Base-by-base conservation (phyloP, 2,797 vertebrate species). In the Danio kyathit region DNA sequence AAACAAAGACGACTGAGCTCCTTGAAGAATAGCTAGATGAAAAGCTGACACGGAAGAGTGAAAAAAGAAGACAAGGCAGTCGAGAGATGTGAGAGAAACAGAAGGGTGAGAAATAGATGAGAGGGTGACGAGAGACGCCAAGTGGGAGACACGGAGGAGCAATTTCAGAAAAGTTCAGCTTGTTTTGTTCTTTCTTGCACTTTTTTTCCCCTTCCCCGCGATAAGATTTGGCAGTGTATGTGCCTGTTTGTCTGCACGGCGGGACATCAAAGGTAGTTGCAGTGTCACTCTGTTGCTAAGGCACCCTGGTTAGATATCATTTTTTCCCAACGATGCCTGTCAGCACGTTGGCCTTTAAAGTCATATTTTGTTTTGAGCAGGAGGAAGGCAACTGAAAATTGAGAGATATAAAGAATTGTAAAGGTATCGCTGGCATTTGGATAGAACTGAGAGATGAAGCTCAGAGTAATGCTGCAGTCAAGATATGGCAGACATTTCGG, bases 331-430 rank as follows among this genome's bases (percentile, higher is more conserved):
- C 91, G 91, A 83, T 91, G 69, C 87, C 81, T 82, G 87, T 92
- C 91, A 91, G 87, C 79, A 87, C 57, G 66, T 59, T 82, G 86
- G 88, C 87, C 87, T 89, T 89, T 91, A 85, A 88, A 90, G 87
- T 88, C 88, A 85, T 67, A 85, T 84, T 89, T 91, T 87, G 84
- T 90, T 86, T 84, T 84, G 85, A 87, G 84, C 82, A 72, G 46
- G 49, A 66, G 44, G 89, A 89, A 87, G 85, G 86, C 83, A 87
- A 77, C 75, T 4, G 82, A 79, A 67, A 82, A 85, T 81, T 82
- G 64, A 56, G 57, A 82, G 81, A 79, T 74, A 71, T 54, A 81
- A 74, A 76, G 72, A 82, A 77, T 78, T 64, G 85, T 82, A 72
- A 29, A 8, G 59, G 66, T 80, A 83, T 80, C 63, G 82, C 63